Percentiles rank a stretch among this genome's conserved stretches.
These are phyloP conservation scores for Nothura maculosa DNA, from an alignment of 2,797 vertebrate genomes.

Conservation along the genomic window DNA sequence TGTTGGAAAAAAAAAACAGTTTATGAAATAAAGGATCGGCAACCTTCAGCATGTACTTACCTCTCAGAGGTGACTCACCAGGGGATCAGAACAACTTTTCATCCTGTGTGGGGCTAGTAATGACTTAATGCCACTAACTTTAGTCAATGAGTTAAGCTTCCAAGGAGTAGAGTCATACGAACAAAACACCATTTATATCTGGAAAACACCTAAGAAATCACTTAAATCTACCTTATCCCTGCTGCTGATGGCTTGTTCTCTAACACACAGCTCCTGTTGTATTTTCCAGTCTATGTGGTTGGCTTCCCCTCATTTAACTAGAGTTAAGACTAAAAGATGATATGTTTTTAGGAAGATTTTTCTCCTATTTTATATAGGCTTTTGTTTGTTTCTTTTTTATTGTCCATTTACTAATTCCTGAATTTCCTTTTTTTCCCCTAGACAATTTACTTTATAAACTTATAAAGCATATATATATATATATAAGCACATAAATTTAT, in stretches of 20 bases:
- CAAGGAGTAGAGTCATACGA: conserved; percentile 17
- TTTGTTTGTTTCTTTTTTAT: neutral
- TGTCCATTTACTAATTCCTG: neutral
- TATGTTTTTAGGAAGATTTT: neutral
- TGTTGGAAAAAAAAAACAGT: conserved; percentile 8
- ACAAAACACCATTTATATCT: neutral
- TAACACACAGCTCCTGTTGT: neutral
- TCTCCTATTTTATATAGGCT: neutral
- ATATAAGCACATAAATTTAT: too few species aligned
- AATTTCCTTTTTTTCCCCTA: neutral
- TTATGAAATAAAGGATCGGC: neutral
- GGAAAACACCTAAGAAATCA: conserved; percentile 18
- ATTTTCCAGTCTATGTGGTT: neutral
- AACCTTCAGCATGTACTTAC: conserved; percentile 1
- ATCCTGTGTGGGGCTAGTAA: neutral
- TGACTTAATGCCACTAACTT: conserved; percentile 4
- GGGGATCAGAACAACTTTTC: conserved; percentile 1
- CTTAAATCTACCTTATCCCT: neutral
- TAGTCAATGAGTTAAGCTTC: neutral
- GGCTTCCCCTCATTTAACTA: neutral
- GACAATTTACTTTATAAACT: neutral
- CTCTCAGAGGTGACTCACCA: conserved; percentile 30
- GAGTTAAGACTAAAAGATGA: neutral
- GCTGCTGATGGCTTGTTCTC: neutral
- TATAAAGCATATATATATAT: too few species aligned